phyloP scores from a whole-genome alignment of 2,113 vertebrate species.

The Rissa tridactyla region DNA sequence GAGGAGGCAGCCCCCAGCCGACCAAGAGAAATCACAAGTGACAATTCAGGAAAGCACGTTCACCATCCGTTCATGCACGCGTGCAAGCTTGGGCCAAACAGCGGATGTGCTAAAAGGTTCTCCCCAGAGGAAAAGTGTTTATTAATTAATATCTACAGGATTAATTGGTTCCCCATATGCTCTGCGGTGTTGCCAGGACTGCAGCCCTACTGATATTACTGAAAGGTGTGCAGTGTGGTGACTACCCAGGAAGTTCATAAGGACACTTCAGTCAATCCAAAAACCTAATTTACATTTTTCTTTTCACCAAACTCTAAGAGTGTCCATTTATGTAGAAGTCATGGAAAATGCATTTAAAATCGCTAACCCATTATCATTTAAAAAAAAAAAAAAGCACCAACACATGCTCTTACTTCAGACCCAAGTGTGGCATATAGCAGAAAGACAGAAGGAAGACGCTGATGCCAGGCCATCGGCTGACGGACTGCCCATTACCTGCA shows the following conservation, averaged over 20 bases:
- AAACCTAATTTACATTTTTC: fast-evolving
- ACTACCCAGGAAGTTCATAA: background rate
- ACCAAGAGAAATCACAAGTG: background rate
- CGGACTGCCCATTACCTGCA: background rate
- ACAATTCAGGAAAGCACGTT: background rate
- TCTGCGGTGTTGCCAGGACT: background rate
- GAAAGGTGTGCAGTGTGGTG: background rate
- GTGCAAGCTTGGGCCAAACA: background rate
- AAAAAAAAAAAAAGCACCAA: background rate
- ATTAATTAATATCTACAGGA: slow-evolving; percentile 39
- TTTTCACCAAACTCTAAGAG: background rate
- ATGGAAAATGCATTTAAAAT: background rate
- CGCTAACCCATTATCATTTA: background rate
- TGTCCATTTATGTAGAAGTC: fast-evolving
- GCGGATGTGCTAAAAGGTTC: background rate
- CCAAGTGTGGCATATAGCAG: fast-evolving
- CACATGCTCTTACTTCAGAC: background rate
- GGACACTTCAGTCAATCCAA: background rate
- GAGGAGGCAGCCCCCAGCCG: background rate
- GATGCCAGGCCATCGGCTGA: background rate
- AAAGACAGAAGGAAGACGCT: background rate
- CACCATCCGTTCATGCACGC: background rate
- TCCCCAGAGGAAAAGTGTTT: background rate
- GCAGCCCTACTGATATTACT: background rate
- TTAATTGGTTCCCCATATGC: slow-evolving; percentile 4